Evolutionary conservation across 2,113 vertebrate genomes (phyloP).

Genomic region (Nibea coibor): DNA sequence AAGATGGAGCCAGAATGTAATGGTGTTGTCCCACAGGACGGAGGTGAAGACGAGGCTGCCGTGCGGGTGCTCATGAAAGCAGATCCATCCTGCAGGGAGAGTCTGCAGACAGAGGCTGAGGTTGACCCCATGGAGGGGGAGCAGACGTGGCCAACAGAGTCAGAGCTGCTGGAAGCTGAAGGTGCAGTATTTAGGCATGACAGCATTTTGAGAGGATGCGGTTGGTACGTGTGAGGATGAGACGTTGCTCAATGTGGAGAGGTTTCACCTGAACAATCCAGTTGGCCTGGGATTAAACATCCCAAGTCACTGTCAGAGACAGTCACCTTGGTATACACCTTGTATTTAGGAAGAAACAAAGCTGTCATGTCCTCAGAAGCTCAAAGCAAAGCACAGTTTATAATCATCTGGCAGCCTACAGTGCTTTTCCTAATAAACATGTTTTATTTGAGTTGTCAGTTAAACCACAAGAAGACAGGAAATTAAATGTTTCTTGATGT

Average conservation of each 20-base stretch:
- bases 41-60: conserved; percentile 80
- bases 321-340: not conserved
- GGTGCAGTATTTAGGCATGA: conserved; percentile 76
- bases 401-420: too few species aligned
- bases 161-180: conserved; percentile 92
- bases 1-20: not conserved
- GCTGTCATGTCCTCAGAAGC: too few species aligned
- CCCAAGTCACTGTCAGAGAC: not conserved
- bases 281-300: not conserved
- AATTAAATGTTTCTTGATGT: not conserved
- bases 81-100: conserved; percentile 87
- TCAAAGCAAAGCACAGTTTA: not conserved
- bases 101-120: conserved; percentile 90
- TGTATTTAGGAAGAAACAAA: too few species aligned
- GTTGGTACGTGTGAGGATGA: not conserved
- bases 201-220: not conserved
- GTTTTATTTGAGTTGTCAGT: not conserved
- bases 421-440: too few species aligned
- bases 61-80: conserved; percentile 91
- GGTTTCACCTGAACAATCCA: not conserved
- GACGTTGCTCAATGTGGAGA: not conserved
- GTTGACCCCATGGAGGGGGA: conserved; percentile 98
- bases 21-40: conserved; percentile 77
- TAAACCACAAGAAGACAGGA: not conserved
- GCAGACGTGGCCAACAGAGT: conserved; percentile 96